Base-by-base conservation (phyloP, 2,797 vertebrate species). In the Monodelphis domestica region DNA sequence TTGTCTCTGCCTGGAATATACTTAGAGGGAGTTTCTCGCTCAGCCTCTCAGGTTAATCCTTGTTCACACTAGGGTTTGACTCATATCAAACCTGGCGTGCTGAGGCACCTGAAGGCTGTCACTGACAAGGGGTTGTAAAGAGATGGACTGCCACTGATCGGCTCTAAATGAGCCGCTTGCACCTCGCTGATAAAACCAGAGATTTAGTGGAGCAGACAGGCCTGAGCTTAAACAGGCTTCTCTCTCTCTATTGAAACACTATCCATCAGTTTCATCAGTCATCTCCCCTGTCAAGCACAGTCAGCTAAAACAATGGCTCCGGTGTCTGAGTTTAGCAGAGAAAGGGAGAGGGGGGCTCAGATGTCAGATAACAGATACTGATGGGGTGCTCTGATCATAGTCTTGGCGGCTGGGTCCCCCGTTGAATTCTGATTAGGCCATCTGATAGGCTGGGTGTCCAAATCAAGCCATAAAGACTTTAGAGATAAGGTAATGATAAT, bases 171-270 rank as follows among this genome's bases (percentile, higher is more conserved):
- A 98, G 97, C 96, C 97, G 63, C 95, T 98, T 97, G 98, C 97
- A 97, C 93, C 91, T 93, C 91, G 95, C 98, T 98, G 98, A 98
- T 98, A 98, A 98, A 98, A 98, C 96, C 90, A 14, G 96, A 98
- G 97, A 97, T 98, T 98, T 98, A 98, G 97, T 96, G 97, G 89
- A 97, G 96, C 89, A 97, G 98, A 98, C 98, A 98, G 97, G 96
- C 95, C 93, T 14, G 93, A 17, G 91, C 95, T 97, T 95, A 97
- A 98, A 96, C 96, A 97, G 97, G 97, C 97, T 97, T 95, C 97
- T 97, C 92, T 98, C 97, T 97, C 97, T 97, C 57, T 87, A 95
- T 15, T 97, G 97, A 97, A 97, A 84, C 96, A 90, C 95, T 94
- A 97, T 93, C 96, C 97, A 98, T 98, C 98, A 95, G 96, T 95